Evolutionary conservation across 2,797 vertebrate species (phyloP).

Genomic region (Paramormyrops hopkinsi): DNA sequence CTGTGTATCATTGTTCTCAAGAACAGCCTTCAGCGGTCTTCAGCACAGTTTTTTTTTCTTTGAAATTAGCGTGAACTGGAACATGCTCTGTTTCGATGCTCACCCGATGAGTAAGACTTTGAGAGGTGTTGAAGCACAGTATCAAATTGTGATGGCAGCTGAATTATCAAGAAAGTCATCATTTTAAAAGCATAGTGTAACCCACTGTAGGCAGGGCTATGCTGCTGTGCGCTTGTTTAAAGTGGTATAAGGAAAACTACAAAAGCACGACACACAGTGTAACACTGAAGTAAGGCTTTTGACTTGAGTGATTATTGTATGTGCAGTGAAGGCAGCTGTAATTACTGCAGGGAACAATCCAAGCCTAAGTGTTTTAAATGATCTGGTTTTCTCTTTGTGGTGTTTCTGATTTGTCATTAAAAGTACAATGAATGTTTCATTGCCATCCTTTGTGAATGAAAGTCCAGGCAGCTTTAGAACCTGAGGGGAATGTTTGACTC

Average conservation of each 20-base stretch:
- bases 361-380: neutral
- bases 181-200: neutral
- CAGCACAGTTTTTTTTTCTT: conserved; percentile 42
- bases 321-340: neutral
- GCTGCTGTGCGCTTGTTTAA: neutral
- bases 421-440: neutral
- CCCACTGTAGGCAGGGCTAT: neutral
- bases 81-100: conserved; percentile 31
- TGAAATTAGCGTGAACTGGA: conserved; percentile 52
- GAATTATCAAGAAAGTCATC: neutral
- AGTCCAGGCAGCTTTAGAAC: neutral
- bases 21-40: conserved; percentile 54
- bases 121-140: neutral
- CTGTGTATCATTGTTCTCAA: conserved; percentile 65
- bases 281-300: neutral
- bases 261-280: neutral
- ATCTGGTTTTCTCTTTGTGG: neutral
- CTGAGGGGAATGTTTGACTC: conserved; percentile 11
- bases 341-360: neutral
- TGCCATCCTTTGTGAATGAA: neutral
- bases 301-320: neutral
- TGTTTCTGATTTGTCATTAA: neutral
- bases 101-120: conserved; percentile 38
- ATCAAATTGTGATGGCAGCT: neutral
- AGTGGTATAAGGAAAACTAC: neutral